These are phyloP conservation scores for Carcharodon carcharias DNA, from an alignment of 2,797 vertebrate genomes.

Conservation along the genomic window DNA sequence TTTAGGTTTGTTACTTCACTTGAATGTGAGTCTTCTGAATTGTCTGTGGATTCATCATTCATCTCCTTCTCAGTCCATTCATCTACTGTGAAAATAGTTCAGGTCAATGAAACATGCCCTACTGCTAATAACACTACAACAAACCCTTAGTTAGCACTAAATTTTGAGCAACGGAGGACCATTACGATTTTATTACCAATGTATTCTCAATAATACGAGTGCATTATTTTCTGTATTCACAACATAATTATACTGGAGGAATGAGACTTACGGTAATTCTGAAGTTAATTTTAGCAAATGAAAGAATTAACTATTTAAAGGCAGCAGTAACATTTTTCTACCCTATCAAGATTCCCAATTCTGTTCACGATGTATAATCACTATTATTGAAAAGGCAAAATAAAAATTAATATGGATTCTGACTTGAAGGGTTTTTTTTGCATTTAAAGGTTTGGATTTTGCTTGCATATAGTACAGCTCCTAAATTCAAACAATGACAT, in stretches of 20 bases:
- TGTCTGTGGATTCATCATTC: conserved; percentile 68
- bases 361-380: not conserved
- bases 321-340: not conserved
- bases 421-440: not conserved
- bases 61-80: conserved; percentile 72
- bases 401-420: not conserved
- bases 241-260: not conserved
- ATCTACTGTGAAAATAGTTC: conserved; percentile 72
- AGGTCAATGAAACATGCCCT: conserved; percentile 62
- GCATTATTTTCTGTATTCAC: not conserved
- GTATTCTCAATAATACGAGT: not conserved
- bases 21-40: conserved; percentile 68
- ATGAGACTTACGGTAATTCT: not conserved
- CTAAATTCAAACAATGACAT: not conserved
- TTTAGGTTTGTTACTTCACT: conserved; percentile 94
- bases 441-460: not conserved
- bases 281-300: not conserved
- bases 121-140: conserved; percentile 5
- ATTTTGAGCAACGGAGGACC: not conserved
- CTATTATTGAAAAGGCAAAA: not conserved
- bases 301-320: not conserved
- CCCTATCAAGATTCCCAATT: not conserved
- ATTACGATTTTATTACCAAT: not conserved
- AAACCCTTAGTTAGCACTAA: not conserved
- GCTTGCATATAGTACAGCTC: not conserved